Evolutionary conservation across 2,888 invertebrate species (phyloP).

Genomic region (Noctua pronuba): DNA sequence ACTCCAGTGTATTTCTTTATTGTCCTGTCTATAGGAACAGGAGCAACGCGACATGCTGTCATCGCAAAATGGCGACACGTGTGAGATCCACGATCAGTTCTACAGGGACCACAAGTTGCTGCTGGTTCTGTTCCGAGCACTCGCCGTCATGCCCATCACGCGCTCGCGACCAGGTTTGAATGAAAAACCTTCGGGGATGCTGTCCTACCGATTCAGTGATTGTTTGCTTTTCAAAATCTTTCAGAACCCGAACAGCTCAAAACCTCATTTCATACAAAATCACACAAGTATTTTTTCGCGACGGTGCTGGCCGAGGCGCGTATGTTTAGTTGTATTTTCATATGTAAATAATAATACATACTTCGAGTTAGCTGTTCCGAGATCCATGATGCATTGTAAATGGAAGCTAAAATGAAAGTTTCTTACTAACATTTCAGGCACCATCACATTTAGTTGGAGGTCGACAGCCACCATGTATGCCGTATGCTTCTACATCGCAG

Average conservation of each 20-base stretch:
- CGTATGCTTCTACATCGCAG: conserved; percentile 91
- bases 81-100: conserved; percentile 92
- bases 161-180: conserved; percentile 88
- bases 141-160: conserved; percentile 92
- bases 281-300: not conserved
- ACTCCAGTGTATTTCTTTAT: not conserved
- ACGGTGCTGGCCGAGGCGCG: not conserved
- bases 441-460: conserved; percentile 92
- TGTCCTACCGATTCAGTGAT: not conserved
- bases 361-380: not conserved
- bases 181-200: not conserved
- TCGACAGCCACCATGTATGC: conserved; percentile 92
- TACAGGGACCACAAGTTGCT: conserved; percentile 92
- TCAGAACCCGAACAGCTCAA: too few relatives aligned
- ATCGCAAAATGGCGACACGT: conserved; percentile 90
- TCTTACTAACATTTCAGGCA: conserved; percentile 75
- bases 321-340: not conserved
- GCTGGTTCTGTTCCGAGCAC: conserved; percentile 90
- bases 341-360: not conserved
- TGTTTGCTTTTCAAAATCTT: not conserved
- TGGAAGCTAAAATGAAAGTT: not conserved
- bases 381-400: not conserved
- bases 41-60: conserved; percentile 88
- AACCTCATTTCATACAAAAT: not conserved
- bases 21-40: conserved; percentile 77